These are phyloP conservation scores for Syngnathus scovelli DNA, from an alignment of 2,113 vertebrate species.

Conservation along the genomic window DNA sequence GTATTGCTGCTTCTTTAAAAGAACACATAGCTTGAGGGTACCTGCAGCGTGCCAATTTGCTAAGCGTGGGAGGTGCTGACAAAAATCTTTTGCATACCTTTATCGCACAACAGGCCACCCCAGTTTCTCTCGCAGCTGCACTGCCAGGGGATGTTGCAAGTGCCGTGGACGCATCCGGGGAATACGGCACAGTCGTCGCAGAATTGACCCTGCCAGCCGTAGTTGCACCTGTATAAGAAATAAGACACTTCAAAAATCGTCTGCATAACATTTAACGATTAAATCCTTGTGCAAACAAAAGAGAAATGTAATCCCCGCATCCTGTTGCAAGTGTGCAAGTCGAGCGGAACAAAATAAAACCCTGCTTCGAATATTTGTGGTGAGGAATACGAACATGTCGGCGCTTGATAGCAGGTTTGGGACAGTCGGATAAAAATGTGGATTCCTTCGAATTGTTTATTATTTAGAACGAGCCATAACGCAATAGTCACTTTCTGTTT, in stretches of 20 bases:
- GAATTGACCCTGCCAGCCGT: conserved; percentile 91
- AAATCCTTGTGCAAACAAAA: background rate
- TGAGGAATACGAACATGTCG: background rate
- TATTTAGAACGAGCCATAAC: background rate
- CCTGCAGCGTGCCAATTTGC: conserved; percentile 4
- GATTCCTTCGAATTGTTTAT: background rate
- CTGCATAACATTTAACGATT: background rate
- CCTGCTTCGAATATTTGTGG: background rate
- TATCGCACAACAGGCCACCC: conserved; percentile 93
- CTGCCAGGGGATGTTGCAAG: conserved; percentile 85
- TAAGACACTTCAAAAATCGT: background rate
- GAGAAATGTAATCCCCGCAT: background rate
- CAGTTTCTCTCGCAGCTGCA: conserved; percentile 96
- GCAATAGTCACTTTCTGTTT: background rate
- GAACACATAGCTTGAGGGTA: conserved; percentile 13
- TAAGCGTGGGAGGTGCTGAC: conserved; percentile 10
- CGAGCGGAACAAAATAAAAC: background rate
- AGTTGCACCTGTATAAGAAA: conserved; percentile 77
- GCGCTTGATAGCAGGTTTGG: background rate
- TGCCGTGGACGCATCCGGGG: conserved; percentile 92
- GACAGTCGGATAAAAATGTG: background rate
- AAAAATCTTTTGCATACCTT: conserved; percentile 73
- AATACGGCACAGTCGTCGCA: conserved; percentile 88
- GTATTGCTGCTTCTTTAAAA: background rate
- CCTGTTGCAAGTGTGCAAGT: background rate